These are phyloP conservation scores for Rynchops niger DNA, from an alignment of 2,113 vertebrate genomes.

Conservation along the genomic window DNA sequence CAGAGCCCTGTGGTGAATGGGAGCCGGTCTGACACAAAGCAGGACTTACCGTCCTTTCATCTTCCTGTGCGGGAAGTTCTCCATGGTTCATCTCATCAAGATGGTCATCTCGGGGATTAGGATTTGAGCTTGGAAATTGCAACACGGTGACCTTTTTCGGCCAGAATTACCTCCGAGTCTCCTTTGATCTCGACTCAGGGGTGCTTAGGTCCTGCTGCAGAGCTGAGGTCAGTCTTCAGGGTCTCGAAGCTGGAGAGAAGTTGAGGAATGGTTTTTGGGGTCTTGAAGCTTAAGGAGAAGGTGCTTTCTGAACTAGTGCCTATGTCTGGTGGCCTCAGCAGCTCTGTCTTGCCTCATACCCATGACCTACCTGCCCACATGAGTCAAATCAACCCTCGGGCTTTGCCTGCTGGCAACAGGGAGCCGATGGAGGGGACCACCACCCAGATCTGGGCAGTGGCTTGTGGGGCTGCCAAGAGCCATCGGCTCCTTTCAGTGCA, in stretches of 20 bases:
- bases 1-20: background rate
- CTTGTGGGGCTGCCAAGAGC: fast-evolving
- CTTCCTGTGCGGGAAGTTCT: fast-evolving
- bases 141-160: background rate
- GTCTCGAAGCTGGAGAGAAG: background rate
- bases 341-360: background rate
- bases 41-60: background rate
- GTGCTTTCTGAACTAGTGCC: background rate
- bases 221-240: background rate
- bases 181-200: conserved; percentile 5
- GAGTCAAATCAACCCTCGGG: background rate
- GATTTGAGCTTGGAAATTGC: background rate
- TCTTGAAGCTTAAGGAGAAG: background rate
- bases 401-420: background rate
- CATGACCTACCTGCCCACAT: fast-evolving
- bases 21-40: background rate
- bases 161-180: background rate
- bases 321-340: background rate
- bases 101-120: background rate
- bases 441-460: background rate
- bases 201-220: background rate
- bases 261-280: background rate
- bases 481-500: fast-evolving
- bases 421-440: background rate
- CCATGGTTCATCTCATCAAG: background rate